Conservation (phyloP, 2,113 vertebrate genomes). For the Caracal caracal region DNA sequence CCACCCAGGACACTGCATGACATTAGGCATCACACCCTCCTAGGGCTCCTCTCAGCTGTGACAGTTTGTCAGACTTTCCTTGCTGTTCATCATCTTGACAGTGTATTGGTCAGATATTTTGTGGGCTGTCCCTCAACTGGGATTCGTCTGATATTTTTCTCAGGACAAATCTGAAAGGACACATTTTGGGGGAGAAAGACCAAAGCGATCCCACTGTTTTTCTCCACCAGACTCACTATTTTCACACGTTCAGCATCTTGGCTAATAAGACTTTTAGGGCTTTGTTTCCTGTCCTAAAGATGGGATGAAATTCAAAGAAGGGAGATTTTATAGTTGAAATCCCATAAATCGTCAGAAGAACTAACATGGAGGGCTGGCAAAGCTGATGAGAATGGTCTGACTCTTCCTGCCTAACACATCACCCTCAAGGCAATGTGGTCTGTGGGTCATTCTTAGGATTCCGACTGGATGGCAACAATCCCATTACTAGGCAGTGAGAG, state of each 20-base stretch:
- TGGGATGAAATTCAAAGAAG: background rate
- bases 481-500: background rate
- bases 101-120: background rate
- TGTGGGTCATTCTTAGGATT: background rate
- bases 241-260: background rate
- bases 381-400: background rate
- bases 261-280: background rate
- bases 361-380: background rate
- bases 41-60: background rate
- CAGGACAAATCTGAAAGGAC: background rate
- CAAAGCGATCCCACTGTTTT: background rate
- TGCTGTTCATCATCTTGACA: background rate
- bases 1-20: background rate
- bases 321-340: background rate
- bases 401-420: too few relatives aligned
- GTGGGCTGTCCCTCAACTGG: background rate
- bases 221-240: background rate
- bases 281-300: background rate
- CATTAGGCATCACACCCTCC: fast-evolving
- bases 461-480: background rate
- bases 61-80: background rate
- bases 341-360: background rate
- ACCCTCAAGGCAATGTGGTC: background rate
- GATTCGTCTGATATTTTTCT: background rate
- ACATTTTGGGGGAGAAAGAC: background rate